Conservation (phyloP, 2,113 vertebrate genomes). For the Dasyurus viverrinus region DNA sequence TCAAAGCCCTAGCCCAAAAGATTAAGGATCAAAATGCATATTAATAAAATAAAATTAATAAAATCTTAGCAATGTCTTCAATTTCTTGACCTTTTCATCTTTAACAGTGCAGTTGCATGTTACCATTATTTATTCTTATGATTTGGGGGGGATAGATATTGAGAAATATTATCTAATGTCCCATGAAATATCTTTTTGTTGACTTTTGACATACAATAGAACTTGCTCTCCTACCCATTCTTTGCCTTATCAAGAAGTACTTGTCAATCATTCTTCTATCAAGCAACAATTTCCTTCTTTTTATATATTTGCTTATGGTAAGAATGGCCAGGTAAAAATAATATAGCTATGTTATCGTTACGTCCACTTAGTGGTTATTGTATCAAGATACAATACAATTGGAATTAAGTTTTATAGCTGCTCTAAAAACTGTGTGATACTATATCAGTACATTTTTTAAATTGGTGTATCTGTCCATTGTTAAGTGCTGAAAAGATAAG, state of each 20-base stretch:
- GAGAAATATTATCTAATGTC: background rate
- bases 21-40: background rate
- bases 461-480: background rate
- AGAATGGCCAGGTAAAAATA: background rate
- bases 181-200: background rate
- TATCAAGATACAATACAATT: background rate
- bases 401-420: background rate
- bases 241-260: background rate
- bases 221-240: background rate
- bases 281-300: background rate
- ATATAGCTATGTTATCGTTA: background rate
- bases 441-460: background rate
- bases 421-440: background rate
- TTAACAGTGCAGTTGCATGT: background rate
- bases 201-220: background rate
- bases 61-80: background rate
- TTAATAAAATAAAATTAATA: background rate
- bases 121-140: background rate
- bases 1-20: background rate
- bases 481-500: background rate
- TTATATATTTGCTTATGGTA: background rate
- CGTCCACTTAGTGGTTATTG: background rate
- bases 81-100: background rate
- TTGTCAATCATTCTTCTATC: background rate
- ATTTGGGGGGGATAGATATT: background rate